Base-by-base conservation (phyloP, 2,113 vertebrate genomes). In the Pluvialis apricaria region DNA sequence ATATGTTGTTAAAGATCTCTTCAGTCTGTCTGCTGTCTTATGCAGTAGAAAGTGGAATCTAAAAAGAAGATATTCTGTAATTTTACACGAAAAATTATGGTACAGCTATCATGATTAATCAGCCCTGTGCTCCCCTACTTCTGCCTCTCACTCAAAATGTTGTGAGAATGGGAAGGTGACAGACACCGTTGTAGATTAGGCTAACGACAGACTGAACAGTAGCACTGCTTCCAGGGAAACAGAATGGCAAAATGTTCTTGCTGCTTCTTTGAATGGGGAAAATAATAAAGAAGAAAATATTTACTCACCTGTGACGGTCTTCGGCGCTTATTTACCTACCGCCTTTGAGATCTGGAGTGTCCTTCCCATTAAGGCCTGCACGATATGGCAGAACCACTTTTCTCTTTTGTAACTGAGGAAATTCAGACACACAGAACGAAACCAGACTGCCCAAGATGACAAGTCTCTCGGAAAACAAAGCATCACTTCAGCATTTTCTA, bases 141-240 rank as follows among this genome's bases (percentile, higher is more conserved):
- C 75, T 80, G 36, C n/a, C 47, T n/a, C 31, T n/a, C 24, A 7
- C 34, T 22, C 52, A 47, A 8, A 44, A 15, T 0, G 1, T 38
- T 3, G 4, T 0, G 38, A 31, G 19, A 38, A 9, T 0, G 34
- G n/a, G 54, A 36, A 14, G n/a, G 20, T 4, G 47, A 19, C 21
- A 4, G 2, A 4, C 6, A 3, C 24, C 49, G 2, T 0, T 34
- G 55, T 0, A 29, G 28, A 15, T 4, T 11, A n/a, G 24, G 38
- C 10, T 1, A 15, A 31, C 2, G 1, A 4, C 0, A 80, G 49
- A 1, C 32, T 22, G 40, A 40, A 15, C 13, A 34, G 32, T 6
- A 69, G 42, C 73, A 14, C 12, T 42, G 11, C n/a, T 47, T 34
- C 19, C 78, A 65, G 4, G 6, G 62, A 47, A 49, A 62, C 1